phyloP scores from a whole-genome alignment of 1,140 invertebrate genomes.

The Eriosoma lanigerum region DNA sequence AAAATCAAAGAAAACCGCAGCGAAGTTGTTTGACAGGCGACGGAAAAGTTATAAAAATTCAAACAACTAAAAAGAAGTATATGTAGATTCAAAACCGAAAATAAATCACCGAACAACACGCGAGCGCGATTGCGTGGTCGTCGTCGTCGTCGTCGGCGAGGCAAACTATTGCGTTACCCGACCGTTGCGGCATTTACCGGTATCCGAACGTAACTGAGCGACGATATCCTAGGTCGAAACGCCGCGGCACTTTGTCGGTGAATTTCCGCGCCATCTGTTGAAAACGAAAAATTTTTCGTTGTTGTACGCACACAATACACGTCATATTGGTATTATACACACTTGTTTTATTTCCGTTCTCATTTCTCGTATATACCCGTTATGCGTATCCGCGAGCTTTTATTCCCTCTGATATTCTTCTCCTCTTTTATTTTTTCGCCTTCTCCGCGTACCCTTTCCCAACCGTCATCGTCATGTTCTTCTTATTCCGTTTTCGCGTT shows the following conservation, averaged over 20 bases:
- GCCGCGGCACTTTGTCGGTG: constrained; percentile 18
- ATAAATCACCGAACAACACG: not conserved
- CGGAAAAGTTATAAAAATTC: no score
- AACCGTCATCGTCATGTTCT: no score
- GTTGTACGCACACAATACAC: not conserved
- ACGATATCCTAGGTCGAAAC: constrained; percentile 24
- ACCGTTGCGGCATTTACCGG: constrained; percentile 31
- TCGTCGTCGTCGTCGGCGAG: not conserved
- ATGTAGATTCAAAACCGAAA: not conserved
- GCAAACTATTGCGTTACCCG: not conserved
- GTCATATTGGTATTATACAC: no score
- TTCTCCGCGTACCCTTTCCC: no score
- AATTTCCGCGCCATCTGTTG: constrained; percentile 44
- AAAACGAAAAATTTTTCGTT: constrained; percentile 20
- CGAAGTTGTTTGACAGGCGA: no score
- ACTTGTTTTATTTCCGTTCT: not conserved
- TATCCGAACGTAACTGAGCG: constrained; percentile 36
- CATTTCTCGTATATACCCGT: not conserved
- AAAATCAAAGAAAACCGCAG: no score
- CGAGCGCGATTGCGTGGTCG: not conserved
- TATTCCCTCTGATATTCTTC: no score
- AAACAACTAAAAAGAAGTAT: no score
- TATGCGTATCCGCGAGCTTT: not conserved
- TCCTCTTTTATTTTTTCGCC: no score
- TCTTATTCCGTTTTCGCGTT: not conserved